These are phyloP conservation scores for Pachyramphus minor DNA, from an alignment of 2,113 vertebrate species.

Conservation along the genomic window DNA sequence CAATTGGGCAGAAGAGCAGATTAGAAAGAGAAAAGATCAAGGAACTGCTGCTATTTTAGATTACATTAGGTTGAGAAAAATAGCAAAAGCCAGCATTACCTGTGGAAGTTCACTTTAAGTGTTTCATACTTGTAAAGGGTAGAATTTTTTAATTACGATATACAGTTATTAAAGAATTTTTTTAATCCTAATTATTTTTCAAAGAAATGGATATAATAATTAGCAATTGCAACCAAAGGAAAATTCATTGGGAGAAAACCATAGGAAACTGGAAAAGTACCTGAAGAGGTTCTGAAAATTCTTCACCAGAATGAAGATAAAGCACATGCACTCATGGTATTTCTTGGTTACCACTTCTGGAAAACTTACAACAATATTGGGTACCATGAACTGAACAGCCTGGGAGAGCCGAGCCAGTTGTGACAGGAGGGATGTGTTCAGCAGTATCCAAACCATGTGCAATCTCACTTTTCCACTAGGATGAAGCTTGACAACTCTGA, in stretches of 20 bases:
- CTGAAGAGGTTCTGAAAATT: background rate
- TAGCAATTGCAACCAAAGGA: background rate
- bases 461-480: background rate
- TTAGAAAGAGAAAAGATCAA: conserved; percentile 27
- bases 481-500: background rate
- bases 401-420: background rate
- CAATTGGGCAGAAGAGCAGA: conserved; percentile 54
- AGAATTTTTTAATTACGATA: background rate
- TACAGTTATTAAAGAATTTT: background rate
- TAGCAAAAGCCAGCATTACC: background rate
- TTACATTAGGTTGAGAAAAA: background rate
- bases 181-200: background rate
- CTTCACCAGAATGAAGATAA: background rate
- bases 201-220: background rate
- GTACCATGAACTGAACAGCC: background rate
- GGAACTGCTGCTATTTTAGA: conserved; percentile 18
- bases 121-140: background rate
- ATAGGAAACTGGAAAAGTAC: background rate
- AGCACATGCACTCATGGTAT: background rate
- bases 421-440: background rate
- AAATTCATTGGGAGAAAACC: background rate
- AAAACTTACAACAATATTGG: background rate
- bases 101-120: background rate
- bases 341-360: background rate
- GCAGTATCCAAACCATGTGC: background rate